These are phyloP conservation scores for Heteropelma amictum DNA, from an alignment of 2,888 invertebrate genomes.

Conservation along the genomic window DNA sequence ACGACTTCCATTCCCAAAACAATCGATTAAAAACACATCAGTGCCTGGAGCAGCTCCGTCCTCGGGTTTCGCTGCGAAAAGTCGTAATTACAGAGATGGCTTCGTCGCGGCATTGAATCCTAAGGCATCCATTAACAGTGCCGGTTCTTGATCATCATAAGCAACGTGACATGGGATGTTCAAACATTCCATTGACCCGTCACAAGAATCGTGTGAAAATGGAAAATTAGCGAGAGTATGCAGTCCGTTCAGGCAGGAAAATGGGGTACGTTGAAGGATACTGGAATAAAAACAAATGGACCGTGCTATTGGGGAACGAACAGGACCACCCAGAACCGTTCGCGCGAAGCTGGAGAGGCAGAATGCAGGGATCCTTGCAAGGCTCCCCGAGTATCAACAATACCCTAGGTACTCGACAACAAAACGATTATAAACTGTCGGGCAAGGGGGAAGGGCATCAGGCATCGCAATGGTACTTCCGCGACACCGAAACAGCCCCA, in stretches of 20 bases:
- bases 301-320: constrained; percentile 5
- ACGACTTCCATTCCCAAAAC: constrained; percentile 34
- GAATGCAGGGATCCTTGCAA: constrained; percentile 4
- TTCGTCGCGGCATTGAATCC: constrained; percentile 6
- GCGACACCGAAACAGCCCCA: constrained; percentile 46
- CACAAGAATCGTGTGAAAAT: neutral
- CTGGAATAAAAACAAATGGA: neutral
- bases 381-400: constrained; percentile 26
- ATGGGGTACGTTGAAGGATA: neutral
- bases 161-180: neutral
- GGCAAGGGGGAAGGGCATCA: constrained; percentile 20
- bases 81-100: neutral
- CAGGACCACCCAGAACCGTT: constrained; percentile 11
- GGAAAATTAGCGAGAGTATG: neutral
- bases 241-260: neutral
- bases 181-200: neutral
- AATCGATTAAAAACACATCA: constrained; percentile 46
- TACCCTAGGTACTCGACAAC: constrained; percentile 18
- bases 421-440: constrained; percentile 47
- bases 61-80: neutral
- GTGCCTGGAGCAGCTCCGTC: constrained; percentile 28
- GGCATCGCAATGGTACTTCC: constrained; percentile 47
- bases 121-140: neutral
- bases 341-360: constrained; percentile 14
- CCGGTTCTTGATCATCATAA: neutral